These are phyloP conservation scores for Magallana ariakensis DNA, from an alignment of 1,140 invertebrate species.

Conservation along the genomic window DNA sequence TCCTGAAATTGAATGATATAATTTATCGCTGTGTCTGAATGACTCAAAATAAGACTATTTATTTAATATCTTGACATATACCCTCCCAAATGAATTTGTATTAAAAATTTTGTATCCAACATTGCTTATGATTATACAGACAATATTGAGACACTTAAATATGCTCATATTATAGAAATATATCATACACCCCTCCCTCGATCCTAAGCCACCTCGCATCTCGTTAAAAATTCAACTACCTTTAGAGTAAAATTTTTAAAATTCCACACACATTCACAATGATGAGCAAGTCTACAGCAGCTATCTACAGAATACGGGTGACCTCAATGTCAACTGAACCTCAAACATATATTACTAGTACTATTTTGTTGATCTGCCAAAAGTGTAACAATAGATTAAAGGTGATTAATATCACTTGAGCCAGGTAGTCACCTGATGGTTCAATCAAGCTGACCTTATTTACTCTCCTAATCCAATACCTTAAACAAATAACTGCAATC, in stretches of 20 bases:
- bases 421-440: slow-evolving; percentile 16
- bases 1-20: too few relatives aligned
- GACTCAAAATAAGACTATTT: too few relatives aligned
- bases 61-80: too few relatives aligned
- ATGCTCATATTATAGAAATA: too few relatives aligned
- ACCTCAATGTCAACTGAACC: slow-evolving; percentile 18
- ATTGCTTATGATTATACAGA: too few relatives aligned
- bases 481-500: slow-evolving; percentile 3
- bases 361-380: background rate
- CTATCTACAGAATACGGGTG: background rate
- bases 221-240: background rate
- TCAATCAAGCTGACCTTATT: slow-evolving; percentile 14
- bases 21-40: too few relatives aligned
- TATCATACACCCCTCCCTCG: too few relatives aligned
- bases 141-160: too few relatives aligned
- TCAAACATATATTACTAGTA: background rate
- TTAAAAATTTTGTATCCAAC: too few relatives aligned
- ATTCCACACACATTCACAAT: background rate
- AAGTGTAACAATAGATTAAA: slow-evolving; percentile 6
- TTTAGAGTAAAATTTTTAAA: background rate
- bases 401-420: slow-evolving; percentile 16
- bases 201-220: too few relatives aligned
- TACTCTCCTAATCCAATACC: slow-evolving; percentile 31
- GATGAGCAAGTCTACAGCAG: background rate
- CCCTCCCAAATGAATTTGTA: too few relatives aligned